Conservation (phyloP, 2,797 vertebrate genomes). For the Bufotes viridis region DNA sequence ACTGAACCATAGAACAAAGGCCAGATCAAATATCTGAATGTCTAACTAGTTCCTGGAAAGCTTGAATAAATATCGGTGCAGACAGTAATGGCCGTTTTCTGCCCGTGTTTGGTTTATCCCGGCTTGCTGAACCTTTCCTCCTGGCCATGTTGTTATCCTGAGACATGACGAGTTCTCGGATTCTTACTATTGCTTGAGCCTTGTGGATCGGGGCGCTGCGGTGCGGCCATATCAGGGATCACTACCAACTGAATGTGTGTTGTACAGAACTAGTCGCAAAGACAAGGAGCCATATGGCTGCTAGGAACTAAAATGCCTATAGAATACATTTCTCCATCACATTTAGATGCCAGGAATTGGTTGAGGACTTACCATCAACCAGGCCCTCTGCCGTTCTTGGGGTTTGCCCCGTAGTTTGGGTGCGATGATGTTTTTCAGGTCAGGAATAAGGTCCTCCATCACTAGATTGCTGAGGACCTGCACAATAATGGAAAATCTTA, state of each 20-base stretch:
- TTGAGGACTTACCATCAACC: constrained; percentile 87
- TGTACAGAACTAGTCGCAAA: neutral
- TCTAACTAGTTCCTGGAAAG: neutral
- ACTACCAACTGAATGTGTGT: neutral
- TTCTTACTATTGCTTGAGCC: too few relatives aligned
- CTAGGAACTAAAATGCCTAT: neutral
- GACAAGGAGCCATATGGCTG: neutral
- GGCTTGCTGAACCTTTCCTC: neutral
- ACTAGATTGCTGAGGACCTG: constrained; percentile 94
- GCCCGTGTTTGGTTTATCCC: too few relatives aligned
- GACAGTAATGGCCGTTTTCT: neutral
- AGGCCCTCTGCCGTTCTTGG: constrained; percentile 87
- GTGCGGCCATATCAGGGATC: neutral
- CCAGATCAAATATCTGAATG: neutral
- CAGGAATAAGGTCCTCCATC: constrained; percentile 91
- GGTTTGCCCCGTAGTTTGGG: constrained; percentile 91
- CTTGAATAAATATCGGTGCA: neutral
- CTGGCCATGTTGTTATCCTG: neutral
- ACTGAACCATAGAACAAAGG: constrained; percentile 2
- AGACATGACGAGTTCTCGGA: neutral
- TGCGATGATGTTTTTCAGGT: constrained; percentile 80
- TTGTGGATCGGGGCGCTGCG: too few relatives aligned
- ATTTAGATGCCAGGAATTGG: neutral
- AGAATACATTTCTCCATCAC: neutral
- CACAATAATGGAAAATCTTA: neutral